These are phyloP conservation scores for Chaetorhynchus papuensis DNA, from an alignment of 2,113 vertebrate species.

Conservation along the genomic window DNA sequence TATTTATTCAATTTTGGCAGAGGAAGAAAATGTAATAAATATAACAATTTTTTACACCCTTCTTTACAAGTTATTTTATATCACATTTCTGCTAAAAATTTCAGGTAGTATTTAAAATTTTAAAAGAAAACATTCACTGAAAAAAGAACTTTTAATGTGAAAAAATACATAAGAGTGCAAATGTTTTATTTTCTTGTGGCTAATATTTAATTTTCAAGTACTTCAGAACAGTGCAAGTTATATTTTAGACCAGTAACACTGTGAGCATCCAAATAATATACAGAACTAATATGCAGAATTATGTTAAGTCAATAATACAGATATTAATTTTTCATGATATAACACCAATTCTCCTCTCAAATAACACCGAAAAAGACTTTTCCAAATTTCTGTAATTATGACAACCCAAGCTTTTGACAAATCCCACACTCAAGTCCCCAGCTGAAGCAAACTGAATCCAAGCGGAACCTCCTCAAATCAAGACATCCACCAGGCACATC, in stretches of 20 bases:
- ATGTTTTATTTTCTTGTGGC: background rate
- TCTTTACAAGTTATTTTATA: background rate
- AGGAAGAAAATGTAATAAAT: background rate
- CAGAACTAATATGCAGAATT: background rate
- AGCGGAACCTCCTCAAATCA: background rate
- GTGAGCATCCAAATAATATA: background rate
- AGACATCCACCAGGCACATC: background rate
- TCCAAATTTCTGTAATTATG: background rate
- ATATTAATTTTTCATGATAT: background rate
- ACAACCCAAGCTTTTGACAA: background rate
- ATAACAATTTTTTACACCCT: background rate
- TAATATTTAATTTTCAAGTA: background rate
- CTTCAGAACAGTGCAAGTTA: background rate
- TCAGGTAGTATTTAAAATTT: background rate
- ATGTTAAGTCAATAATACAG: background rate
- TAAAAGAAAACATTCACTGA: background rate
- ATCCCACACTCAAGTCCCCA: background rate
- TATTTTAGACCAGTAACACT: background rate
- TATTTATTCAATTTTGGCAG: slow-evolving; percentile 18
- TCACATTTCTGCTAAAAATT: background rate
- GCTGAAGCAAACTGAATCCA: background rate
- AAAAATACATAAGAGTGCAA: background rate
- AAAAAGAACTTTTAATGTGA: background rate
- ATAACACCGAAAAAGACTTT: background rate
- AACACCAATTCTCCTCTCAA: background rate